Conservation (phyloP, 1,140 invertebrate genomes). For the Chironomus striatipennis region DNA sequence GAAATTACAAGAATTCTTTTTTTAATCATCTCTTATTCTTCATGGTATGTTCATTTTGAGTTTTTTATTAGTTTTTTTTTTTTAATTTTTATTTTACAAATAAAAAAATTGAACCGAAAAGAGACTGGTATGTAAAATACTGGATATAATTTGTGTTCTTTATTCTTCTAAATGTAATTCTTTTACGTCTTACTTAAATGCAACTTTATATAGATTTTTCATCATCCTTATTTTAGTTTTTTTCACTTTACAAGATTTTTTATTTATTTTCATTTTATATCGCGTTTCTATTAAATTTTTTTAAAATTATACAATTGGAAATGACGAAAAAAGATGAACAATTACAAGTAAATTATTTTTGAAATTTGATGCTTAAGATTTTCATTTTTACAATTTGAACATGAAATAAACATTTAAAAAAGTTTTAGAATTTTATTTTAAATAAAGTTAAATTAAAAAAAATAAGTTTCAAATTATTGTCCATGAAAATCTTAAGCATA, state of each 20-base stretch:
- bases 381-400: too few relatives aligned
- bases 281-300: too few relatives aligned
- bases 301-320: too few relatives aligned
- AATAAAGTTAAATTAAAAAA: too few relatives aligned
- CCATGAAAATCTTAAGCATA: too few relatives aligned
- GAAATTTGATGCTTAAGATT: too few relatives aligned
- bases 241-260: constrained; percentile 21
- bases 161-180: constrained; percentile 11
- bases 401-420: too few relatives aligned
- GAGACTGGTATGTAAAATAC: constrained; percentile 5
- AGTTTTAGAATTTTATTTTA: too few relatives aligned
- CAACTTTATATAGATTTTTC: constrained; percentile 7
- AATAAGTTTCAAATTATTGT: too few relatives aligned
- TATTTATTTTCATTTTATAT: background rate
- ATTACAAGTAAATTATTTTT: too few relatives aligned
- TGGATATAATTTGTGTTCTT: background rate
- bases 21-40: background rate
- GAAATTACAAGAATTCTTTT: constrained; percentile 1
- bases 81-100: background rate
- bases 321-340: too few relatives aligned
- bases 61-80: background rate
- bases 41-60: constrained; percentile 20
- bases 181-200: constrained; percentile 14
- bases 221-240: background rate
- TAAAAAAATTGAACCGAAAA: background rate